A percentile compares a stretch with the other conserved stretches of the same genome.
These are phyloP conservation scores for Drosophila nr. perissopoda DNA, from an alignment of 2,888 invertebrate genomes.

Conservation along the genomic window DNA sequence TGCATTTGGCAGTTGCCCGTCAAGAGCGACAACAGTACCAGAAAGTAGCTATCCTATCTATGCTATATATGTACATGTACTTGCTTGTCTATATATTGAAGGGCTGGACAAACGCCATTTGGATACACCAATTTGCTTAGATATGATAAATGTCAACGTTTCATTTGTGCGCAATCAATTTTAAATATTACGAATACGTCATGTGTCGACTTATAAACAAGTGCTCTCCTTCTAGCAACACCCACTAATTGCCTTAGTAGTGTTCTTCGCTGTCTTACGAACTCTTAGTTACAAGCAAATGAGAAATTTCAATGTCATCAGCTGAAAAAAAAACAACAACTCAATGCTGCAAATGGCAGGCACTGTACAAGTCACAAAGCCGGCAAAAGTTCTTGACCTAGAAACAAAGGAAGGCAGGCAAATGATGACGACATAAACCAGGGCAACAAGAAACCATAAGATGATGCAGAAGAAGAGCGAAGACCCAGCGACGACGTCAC, in stretches of 20 bases:
- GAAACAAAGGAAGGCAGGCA: conserved; percentile 73
- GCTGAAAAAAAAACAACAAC: neutral
- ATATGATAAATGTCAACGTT: neutral
- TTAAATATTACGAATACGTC: conserved; percentile 26
- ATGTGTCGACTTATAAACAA: neutral
- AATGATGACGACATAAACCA: conserved; percentile 75
- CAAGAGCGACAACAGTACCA: conserved; percentile 39
- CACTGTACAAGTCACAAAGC: conserved; percentile 48
- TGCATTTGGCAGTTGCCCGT: conserved; percentile 71
- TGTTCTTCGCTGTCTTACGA: neutral
- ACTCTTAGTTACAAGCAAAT: conserved; percentile 9
- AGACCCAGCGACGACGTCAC: conserved; percentile 57
- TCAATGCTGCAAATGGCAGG: conserved; percentile 18
- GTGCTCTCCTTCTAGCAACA: too few species aligned
- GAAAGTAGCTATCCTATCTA: conserved; percentile 10
- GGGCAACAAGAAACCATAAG: conserved; percentile 17
- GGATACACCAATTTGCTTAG: neutral
- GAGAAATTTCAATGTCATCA: conserved; percentile 52
- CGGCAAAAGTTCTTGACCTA: conserved; percentile 83
- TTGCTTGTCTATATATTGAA: conserved; percentile 1
- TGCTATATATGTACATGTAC: conserved; percentile 16
- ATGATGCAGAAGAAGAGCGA: conserved; percentile 7
- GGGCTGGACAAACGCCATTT: conserved; percentile 22
- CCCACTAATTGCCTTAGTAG: conserved; percentile 18
- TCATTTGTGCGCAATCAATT: neutral